Evolutionary conservation across 2,888 invertebrate genomes (phyloP), one percentile per base, ranked within the genome.

Genomic region (Auanema sp.): DNA sequence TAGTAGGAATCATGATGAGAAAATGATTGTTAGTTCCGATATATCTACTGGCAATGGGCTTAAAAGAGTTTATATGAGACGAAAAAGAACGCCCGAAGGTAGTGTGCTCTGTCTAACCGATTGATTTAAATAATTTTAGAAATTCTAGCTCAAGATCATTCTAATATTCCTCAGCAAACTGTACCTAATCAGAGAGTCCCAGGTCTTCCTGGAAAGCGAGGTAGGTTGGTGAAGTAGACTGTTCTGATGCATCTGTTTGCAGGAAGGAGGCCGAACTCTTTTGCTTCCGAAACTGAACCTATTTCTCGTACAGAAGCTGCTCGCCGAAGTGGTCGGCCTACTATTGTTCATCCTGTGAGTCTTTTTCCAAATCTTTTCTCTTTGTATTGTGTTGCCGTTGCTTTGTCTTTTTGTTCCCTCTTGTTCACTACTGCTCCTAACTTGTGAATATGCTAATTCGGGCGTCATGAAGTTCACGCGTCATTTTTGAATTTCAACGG

Each of bases 301-400:
- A 44, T 56, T 6, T 49, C 62, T 14, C 16, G 62, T 18, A 52
- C 52, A 8, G 63, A 63, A 41, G 63, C 58, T 25, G 63, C 63
- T 24, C 23, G 63, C 21, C 40, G 63, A 12, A 53, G 53, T 16
- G 63, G 63, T 3, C 50, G 63, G 47, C 63, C 63, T 11, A 25
- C 53, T 25, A 53, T 63, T 14, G 16, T 63, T n/a, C 63, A 63
- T 25, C 58, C 63, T 21, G 63, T 63, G n/a, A n/a, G n/a, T n/a
- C n/a, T n/a, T n/a, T n/a, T n/a, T n/a, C n/a, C n/a, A n/a, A n/a
- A n/a, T n/a, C n/a, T n/a, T n/a, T n/a, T n/a, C n/a, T n/a, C n/a
- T n/a, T n/a, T n/a, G n/a, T n/a, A 33, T 33, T 33, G 4, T 33
- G 33, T 8, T 33, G 33, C 33, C 4, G 8, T 33, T 5, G 8